Evolutionary conservation across 1,140 invertebrate species (phyloP).

Genomic region (Megalopta genalis): DNA sequence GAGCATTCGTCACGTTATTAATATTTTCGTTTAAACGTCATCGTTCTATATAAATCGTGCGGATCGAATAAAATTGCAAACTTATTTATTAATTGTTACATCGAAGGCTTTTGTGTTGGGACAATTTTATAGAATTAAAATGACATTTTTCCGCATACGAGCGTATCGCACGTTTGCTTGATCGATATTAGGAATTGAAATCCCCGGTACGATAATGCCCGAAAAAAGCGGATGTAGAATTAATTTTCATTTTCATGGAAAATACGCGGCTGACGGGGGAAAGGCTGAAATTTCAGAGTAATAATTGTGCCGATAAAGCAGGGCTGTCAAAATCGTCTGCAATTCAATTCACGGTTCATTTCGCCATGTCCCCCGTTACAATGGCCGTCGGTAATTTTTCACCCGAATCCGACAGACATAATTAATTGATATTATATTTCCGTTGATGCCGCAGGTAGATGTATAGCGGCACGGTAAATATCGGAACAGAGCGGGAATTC

Average conservation of each 20-base stretch:
- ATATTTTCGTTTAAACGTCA: no score
- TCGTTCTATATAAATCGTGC: no score
- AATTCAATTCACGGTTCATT: slow-evolving; percentile 32
- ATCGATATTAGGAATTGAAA: background rate
- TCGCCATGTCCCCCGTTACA: slow-evolving; percentile 6
- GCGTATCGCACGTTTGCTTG: background rate
- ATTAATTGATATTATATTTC: slow-evolving; percentile 38
- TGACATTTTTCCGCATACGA: no score
- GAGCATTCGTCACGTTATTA: no score
- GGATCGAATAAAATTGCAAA: no score
- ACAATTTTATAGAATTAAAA: no score
- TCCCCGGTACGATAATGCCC: background rate
- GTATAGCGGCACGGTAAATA: background rate
- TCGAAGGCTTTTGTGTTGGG: no score
- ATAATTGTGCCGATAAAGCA: slow-evolving; percentile 35
- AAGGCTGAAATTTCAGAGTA: slow-evolving; percentile 16
- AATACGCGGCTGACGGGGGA: background rate
- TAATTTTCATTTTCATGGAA: slow-evolving; percentile 28
- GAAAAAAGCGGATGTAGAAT: background rate
- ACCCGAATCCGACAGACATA: slow-evolving; percentile 7
- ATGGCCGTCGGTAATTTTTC: slow-evolving; percentile 14
- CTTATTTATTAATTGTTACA: no score
- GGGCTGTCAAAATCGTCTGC: slow-evolving; percentile 14
- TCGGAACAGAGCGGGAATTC: background rate
- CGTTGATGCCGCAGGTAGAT: background rate